phyloP scores from a whole-genome alignment of 92 coral and sea anemone genomes.

The Phenganax marumi region DNA sequence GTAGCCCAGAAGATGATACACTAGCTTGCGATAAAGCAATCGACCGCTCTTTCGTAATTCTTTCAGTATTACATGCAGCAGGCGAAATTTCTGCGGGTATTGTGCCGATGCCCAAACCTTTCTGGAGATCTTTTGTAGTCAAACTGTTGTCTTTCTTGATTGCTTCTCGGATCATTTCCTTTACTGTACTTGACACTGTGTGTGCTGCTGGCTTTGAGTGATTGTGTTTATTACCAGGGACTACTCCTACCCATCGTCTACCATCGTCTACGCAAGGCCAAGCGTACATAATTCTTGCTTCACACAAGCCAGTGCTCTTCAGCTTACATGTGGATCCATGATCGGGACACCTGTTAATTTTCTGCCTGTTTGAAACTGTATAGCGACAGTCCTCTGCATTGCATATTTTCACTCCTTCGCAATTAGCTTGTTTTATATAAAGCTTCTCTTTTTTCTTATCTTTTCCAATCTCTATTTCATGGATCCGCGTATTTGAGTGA shows the following conservation, averaged over 20 bases:
- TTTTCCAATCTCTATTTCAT: slow-evolving; percentile 8
- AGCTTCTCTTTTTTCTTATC: slow-evolving; percentile 35
- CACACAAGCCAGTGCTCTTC: slow-evolving; percentile 26
- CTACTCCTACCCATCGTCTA: slow-evolving; percentile 25
- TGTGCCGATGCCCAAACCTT: slow-evolving; percentile 56
- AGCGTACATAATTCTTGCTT: slow-evolving; percentile 36
- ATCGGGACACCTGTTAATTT: slow-evolving; percentile 47
- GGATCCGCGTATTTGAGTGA: slow-evolving; percentile 48
- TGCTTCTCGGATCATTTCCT: slow-evolving; percentile 28
- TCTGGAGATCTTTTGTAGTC: slow-evolving; percentile 52
- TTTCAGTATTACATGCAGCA: slow-evolving; percentile 55
- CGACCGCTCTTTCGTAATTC: slow-evolving; percentile 42
- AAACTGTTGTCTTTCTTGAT: slow-evolving; percentile 15
- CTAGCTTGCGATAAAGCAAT: not conserved
- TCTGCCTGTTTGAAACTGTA: slow-evolving; percentile 55
- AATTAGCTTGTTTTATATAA: slow-evolving; percentile 35
- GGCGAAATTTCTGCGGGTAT: slow-evolving; percentile 49
- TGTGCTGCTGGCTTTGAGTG: slow-evolving; percentile 54
- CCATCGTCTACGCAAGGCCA: slow-evolving; percentile 57
- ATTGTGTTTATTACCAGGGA: slow-evolving; percentile 26
- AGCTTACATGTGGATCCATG: slow-evolving; percentile 31
- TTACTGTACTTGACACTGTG: slow-evolving; percentile 15
- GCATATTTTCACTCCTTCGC: slow-evolving; percentile 54
- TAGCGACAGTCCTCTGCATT: slow-evolving; percentile 34
- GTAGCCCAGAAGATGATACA: not conserved